Evolutionary conservation across 2,888 invertebrate genomes (phyloP), one percentile per base, ranked within the genome.

Genomic region (Eristalis tenax): DNA sequence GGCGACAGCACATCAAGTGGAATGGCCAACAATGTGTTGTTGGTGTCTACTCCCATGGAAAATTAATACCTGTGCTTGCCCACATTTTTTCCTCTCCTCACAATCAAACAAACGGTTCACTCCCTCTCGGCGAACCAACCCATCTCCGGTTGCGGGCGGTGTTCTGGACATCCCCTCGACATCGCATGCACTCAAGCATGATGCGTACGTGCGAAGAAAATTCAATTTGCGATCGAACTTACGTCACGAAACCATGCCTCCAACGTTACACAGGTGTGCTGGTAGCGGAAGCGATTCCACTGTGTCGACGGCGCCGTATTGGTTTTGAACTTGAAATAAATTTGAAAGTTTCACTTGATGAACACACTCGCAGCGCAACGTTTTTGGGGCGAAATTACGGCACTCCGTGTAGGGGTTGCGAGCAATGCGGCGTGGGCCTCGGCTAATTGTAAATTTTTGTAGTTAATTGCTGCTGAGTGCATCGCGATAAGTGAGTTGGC

Each of bases 281-380:
- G n/a, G 32, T 4, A 38, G 59, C 38, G 83, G 83, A 84, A 83
- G 40, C 13, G 43, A 35, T 73, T 69, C 18, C 26, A 43, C 61
- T 40, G 50, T 6, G 32, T 18, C 18, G 22, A 10, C 18, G 15
- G 11, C 43, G n/a, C n/a, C 73, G 59, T 78, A 78, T 83, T 74
- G 73, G 73, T 79, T 74, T 80, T 80, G 83, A 84, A 84, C 83
- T 84, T 84, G 83, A 84, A 84, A 74, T 65, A 11, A 65, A 69
- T 73, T 63, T 61, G 11, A 65, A 59, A 71, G 66, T 28, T 77
- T 68, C 77, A 77, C 77, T 77, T 43, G 13, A n/a, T 15, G 50
- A 50, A 32, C 50, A n/a, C 50, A 23, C 18, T 26, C 28, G 65
- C 75, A 43, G 6, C 18, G 18, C 1, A 18, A 50, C 32, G 71